Conservation (phyloP, 2,113 vertebrate genomes). For the Mesocricetus auratus region DNA sequence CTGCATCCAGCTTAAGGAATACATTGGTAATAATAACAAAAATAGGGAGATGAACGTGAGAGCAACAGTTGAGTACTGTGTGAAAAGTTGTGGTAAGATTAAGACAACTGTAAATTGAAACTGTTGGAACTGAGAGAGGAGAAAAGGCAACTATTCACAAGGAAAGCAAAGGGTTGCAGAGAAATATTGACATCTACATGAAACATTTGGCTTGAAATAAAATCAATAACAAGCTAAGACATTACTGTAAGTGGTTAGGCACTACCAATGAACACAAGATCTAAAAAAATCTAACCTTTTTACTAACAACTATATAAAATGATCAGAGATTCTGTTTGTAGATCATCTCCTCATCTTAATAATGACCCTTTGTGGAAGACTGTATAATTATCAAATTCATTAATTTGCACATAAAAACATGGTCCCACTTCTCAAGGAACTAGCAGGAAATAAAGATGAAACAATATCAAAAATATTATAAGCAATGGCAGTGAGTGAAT, state of each 20-base stretch:
- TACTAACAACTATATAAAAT: neutral
- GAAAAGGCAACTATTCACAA: neutral
- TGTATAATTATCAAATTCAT: neutral
- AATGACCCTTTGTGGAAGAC: neutral
- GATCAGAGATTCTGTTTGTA: neutral
- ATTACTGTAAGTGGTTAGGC: too few relatives aligned
- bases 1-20: neutral
- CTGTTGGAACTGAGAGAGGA: slow-evolving; percentile 44
- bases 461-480: neutral
- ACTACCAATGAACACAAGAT: neutral
- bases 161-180: neutral
- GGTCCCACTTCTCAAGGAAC: neutral
- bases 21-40: neutral
- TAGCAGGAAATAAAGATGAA: neutral
- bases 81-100: neutral
- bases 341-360: neutral
- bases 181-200: neutral
- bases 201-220: neutral
- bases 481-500: neutral
- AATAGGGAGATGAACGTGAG: neutral
- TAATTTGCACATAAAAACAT: neutral
- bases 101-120: slow-evolving; percentile 36
- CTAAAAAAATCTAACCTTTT: neutral
- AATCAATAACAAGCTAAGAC: neutral
- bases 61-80: neutral